Conservation (phyloP, 2,888 invertebrate species). For the Drosophila colorata region DNA sequence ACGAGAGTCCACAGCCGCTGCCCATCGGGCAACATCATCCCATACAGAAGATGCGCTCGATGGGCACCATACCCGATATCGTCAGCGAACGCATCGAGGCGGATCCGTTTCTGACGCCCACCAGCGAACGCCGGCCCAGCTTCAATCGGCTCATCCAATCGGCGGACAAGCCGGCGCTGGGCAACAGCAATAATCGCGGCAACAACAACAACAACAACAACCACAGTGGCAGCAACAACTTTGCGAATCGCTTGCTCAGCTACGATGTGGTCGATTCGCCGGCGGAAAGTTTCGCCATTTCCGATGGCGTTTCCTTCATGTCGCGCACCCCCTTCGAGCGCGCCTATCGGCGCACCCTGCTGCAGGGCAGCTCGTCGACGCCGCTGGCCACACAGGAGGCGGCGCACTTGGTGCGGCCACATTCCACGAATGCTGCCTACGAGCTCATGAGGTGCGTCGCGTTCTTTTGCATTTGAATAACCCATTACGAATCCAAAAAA, state of each 20-base stretch:
- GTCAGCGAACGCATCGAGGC: slow-evolving; percentile 83
- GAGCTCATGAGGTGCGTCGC: slow-evolving; percentile 84
- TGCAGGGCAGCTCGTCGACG: slow-evolving; percentile 82
- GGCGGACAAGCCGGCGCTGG: slow-evolving; percentile 71
- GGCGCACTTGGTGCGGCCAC: slow-evolving; percentile 64
- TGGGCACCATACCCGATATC: slow-evolving; percentile 85
- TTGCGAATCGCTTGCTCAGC: slow-evolving; percentile 65
- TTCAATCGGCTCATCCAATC: slow-evolving; percentile 76
- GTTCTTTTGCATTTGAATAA: slow-evolving; percentile 53
- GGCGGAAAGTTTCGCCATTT: slow-evolving; percentile 59
- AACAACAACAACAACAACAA: too few species aligned
- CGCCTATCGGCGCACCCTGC: slow-evolving; percentile 83
- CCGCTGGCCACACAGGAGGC: slow-evolving; percentile 71
- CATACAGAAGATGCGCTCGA: slow-evolving; percentile 85
- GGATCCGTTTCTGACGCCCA: slow-evolving; percentile 85
- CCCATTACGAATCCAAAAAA: slow-evolving; percentile 7
- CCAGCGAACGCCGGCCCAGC: slow-evolving; percentile 80
- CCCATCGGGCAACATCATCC: slow-evolving; percentile 68
- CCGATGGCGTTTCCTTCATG: slow-evolving; percentile 79
- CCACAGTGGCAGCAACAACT: slow-evolving; percentile 25
- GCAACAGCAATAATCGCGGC: too few species aligned
- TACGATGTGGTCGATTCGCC: slow-evolving; percentile 78
- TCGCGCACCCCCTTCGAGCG: slow-evolving; percentile 85
- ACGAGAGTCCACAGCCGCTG: slow-evolving; percentile 66
- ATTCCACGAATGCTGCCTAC: slow-evolving; percentile 82